Conservation (phyloP, 2,113 vertebrate species). For the Pangasianodon hypophthalmus region DNA sequence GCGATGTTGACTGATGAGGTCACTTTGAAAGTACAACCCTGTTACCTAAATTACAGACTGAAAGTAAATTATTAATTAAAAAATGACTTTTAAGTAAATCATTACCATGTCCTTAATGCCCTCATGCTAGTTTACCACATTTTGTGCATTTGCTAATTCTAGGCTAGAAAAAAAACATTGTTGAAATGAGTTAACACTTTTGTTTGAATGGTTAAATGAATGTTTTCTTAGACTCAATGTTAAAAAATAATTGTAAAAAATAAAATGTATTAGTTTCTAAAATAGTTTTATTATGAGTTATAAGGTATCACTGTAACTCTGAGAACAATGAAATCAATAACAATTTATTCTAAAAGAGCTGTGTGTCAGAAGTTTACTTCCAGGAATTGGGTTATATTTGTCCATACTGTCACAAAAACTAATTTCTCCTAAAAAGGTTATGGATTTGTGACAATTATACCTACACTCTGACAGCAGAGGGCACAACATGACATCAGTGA, state of each 20-base stretch:
- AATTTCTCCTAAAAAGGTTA: background rate
- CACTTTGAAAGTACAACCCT: background rate
- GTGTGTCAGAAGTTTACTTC: background rate
- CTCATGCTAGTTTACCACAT: background rate
- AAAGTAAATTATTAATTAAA: background rate
- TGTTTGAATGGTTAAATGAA: background rate
- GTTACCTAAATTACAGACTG: background rate
- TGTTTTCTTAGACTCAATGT: background rate
- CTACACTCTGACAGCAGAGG: conserved; percentile 36
- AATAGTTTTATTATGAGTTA: background rate
- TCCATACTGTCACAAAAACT: background rate
- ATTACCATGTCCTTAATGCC: background rate
- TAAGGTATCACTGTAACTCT: background rate
- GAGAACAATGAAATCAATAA: background rate
- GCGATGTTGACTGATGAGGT: background rate
- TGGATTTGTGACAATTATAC: background rate
- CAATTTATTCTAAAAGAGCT: background rate
- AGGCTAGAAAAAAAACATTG: too few species aligned
- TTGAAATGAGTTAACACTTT: background rate
- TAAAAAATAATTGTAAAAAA: too few species aligned
- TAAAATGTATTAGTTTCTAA: background rate
- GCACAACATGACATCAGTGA: background rate
- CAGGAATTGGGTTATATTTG: background rate
- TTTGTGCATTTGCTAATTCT: too few species aligned
- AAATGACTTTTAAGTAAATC: background rate